Conservation (phyloP, 1,140 invertebrate species). For the Drosophila suzukii region DNA sequence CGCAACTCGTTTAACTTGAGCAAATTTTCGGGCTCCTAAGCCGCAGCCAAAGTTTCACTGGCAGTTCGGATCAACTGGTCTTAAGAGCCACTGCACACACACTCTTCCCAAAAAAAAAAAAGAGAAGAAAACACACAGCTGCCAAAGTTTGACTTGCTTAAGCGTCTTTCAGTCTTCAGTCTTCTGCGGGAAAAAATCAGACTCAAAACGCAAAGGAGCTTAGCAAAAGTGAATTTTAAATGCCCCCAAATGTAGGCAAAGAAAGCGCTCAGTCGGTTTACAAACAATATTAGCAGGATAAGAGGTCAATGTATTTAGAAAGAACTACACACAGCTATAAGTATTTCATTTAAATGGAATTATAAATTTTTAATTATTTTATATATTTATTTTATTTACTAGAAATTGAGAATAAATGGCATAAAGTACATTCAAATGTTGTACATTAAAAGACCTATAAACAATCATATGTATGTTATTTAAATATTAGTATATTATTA, state of each 20-base stretch:
- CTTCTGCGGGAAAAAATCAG: slow-evolving; percentile 1
- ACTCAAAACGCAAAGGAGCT: not conserved
- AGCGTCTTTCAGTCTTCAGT: slow-evolving; percentile 13
- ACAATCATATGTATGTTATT: too few species aligned
- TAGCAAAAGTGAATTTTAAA: slow-evolving; percentile 9
- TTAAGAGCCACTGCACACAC: slow-evolving; percentile 14
- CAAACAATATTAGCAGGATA: not conserved
- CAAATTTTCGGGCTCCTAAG: slow-evolving; percentile 61
- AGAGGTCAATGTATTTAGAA: not conserved
- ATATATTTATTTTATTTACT: too few species aligned
- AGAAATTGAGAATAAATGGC: too few species aligned
- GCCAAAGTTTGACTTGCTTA: slow-evolving; percentile 17
- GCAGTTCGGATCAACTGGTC: slow-evolving; percentile 18
- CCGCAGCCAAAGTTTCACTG: slow-evolving; percentile 53
- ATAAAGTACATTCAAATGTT: too few species aligned
- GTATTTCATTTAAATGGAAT: too few species aligned
- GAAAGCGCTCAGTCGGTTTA: too few species aligned
- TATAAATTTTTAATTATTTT: too few species aligned
- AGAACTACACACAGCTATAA: not conserved
- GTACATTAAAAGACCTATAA: too few species aligned
- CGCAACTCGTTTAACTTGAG: slow-evolving; percentile 62
- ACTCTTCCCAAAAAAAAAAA: not conserved
- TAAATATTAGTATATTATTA: too few species aligned
- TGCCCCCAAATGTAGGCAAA: slow-evolving; percentile 1
- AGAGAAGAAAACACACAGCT: not conserved